Evolutionary conservation across 2,797 vertebrate species (phyloP), one percentile per base, ranked within the genome.

Genomic region (Rhinichthys osculus): DNA sequence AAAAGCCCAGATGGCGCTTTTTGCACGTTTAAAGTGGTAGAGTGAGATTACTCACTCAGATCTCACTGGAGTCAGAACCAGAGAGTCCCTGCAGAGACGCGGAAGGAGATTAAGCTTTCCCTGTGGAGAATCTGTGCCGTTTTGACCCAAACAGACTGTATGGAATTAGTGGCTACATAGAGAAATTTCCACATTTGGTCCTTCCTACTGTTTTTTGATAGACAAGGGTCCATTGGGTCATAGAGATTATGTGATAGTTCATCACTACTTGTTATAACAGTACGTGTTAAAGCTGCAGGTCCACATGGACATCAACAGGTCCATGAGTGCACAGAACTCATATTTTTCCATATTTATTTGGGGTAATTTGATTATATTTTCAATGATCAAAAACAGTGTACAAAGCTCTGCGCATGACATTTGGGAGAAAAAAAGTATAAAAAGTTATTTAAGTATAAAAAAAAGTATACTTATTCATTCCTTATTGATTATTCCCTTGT

Each of bases 141-240:
- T n/a, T 81, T 80, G 78, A 81, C 84, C 84, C 44, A 73, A 85
- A 85, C 84, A 85, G 57, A 85, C 70, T 85, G 84, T 66, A 30
- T 78, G 52, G 47, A 59, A 79, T 70, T 44, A 66, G 35, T 69
- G 52, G 27, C 38, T 74, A 21, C 42, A 81, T 64, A 30, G 33
- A 74, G 54, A 70, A 52, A 85, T 81, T 33, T 85, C 23, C 44
- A n/a, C 40, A 71, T 40, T 33, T 19, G 33, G 33, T 54, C 33
- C 17, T 78, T 78, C 14, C 10, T 35, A 27, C 57, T 83, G 57
- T 76, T 47, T 33, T 47, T 33, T 59, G 50, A 62, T 85, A 47
- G 74, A 9, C n/a, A 57, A 10, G 2, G 11, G 50, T 71, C 13
- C 27, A 23, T 35, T 59, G 6, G 66, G 54, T 79, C 27, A 62